phyloP scores from a whole-genome alignment of 1,140 invertebrate species.

The Drosophila nigromelanica region DNA sequence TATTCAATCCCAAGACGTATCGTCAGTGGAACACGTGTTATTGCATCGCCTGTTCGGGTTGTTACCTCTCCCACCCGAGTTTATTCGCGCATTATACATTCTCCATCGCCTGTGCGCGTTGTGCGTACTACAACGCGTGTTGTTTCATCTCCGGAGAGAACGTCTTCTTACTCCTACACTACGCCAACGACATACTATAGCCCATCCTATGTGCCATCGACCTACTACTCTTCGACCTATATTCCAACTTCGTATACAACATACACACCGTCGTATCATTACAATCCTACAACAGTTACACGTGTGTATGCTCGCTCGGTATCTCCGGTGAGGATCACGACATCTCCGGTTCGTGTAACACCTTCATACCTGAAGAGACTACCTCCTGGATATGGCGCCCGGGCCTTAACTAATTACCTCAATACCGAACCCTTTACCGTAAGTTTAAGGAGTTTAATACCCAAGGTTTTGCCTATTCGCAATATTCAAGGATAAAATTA shows the following conservation, averaged over 20 bases:
- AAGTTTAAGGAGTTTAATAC: conserved; percentile 53
- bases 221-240: conserved; percentile 85
- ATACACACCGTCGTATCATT: conserved; percentile 76
- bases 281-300: conserved; percentile 74
- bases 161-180: conserved; percentile 60
- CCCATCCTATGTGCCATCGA: conserved; percentile 80
- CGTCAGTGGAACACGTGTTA: conserved; percentile 68
- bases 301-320: conserved; percentile 71
- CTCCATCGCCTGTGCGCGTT: conserved; percentile 84
- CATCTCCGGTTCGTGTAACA: conserved; percentile 85
- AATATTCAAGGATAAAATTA: not conserved
- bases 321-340: conserved; percentile 86
- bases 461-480: conserved; percentile 85
- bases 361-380: conserved; percentile 88
- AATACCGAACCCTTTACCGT: conserved; percentile 86
- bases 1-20: conserved; percentile 86
- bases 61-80: conserved; percentile 81
- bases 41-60: conserved; percentile 80
- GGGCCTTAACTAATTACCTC: conserved; percentile 89
- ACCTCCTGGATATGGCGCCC: conserved; percentile 88
- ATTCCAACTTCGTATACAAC: conserved; percentile 74
- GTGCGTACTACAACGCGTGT: conserved; percentile 87
- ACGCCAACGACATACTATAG: conserved; percentile 71
- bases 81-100: conserved; percentile 78
- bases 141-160: conserved; percentile 82